Evolutionary conservation across 2,797 vertebrate species (phyloP).

Genomic region (Poeciliopsis presidionis): DNA sequence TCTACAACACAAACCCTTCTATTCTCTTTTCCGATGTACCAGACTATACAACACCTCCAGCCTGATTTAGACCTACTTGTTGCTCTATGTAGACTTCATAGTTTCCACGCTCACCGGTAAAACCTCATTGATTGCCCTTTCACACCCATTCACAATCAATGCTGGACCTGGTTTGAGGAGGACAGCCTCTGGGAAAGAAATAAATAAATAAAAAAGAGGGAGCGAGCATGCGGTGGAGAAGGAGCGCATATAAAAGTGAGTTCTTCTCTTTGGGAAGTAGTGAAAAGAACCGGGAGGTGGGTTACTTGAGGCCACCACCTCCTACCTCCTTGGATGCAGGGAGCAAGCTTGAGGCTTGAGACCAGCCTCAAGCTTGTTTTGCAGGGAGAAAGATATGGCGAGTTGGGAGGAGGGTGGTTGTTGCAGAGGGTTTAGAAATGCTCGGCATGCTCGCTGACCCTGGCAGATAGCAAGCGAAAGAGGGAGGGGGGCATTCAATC

Average conservation of each 20-base stretch:
- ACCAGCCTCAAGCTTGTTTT: conserved; percentile 53
- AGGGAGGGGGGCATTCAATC: conserved; percentile 68
- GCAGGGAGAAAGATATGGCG: conserved; percentile 37
- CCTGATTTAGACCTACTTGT: conserved; percentile 38
- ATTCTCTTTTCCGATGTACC: conserved; percentile 9
- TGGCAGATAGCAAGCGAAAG: conserved; percentile 69
- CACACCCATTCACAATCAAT: conserved; percentile 76
- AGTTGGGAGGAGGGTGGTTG: conserved; percentile 23
- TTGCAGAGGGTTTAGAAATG: conserved; percentile 53
- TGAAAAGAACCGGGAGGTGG: conserved; percentile 31
- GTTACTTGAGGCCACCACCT: conserved; percentile 61
- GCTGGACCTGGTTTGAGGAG: conserved; percentile 54
- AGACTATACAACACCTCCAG: conserved; percentile 32
- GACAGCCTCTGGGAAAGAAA: conserved; percentile 33
- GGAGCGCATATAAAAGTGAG: conserved; percentile 36
- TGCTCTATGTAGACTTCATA: conserved; percentile 47
- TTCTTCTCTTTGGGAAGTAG: conserved; percentile 32
- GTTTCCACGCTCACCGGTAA: conserved; percentile 57
- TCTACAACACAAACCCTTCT: conserved; percentile 20
- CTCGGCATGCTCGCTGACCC: conserved; percentile 70
- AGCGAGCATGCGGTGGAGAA: conserved; percentile 3
- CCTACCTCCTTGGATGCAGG: conserved; percentile 52
- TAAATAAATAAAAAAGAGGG: conserved; percentile 3
- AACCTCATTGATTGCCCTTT: conserved; percentile 74
- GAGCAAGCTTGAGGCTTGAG: conserved; percentile 17